phyloP scores from a whole-genome alignment of 2,113 vertebrate genomes.

The Boleophthalmus pectinirostris region DNA sequence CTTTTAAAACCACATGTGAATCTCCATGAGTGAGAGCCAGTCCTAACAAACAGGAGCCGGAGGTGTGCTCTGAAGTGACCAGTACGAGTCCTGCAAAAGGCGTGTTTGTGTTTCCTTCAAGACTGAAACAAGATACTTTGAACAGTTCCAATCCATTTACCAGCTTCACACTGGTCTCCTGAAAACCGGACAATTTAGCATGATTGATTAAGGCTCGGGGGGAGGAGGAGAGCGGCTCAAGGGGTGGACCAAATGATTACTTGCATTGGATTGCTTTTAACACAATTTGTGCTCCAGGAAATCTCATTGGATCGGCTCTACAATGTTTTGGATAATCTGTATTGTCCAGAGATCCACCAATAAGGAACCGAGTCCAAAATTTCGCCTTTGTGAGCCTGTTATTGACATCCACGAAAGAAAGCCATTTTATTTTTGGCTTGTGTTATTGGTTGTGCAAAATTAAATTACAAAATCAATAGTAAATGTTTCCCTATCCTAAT shows the following conservation, averaged over 20 bases:
- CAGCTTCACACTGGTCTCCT: conserved; percentile 24
- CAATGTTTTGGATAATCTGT: not conserved
- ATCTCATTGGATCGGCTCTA: not conserved
- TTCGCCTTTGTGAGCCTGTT: not conserved
- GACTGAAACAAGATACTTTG: conserved; percentile 56
- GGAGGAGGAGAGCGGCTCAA: not conserved
- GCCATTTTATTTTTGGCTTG: not conserved
- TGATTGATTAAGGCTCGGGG: conserved; percentile 44
- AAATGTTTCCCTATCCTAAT: not conserved
- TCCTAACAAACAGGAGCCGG: conserved; percentile 15
- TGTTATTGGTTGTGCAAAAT: not conserved
- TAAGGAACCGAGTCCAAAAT: not conserved
- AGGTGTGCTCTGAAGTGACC: conserved; percentile 35
- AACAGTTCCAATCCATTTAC: conserved; percentile 22
- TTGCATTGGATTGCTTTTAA: no score
- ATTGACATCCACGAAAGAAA: not conserved
- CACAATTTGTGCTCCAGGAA: no score
- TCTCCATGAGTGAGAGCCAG: conserved; percentile 11
- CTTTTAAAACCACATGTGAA: conserved; percentile 2
- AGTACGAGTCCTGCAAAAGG: conserved; percentile 59
- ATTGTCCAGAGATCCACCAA: not conserved
- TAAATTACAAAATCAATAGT: conserved; percentile 2
- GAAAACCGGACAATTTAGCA: conserved; percentile 26
- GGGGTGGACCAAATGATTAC: not conserved
- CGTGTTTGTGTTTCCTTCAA: conserved; percentile 48